phyloP scores from a whole-genome alignment of 2,113 vertebrate genomes.

The Microtus montanus region DNA sequence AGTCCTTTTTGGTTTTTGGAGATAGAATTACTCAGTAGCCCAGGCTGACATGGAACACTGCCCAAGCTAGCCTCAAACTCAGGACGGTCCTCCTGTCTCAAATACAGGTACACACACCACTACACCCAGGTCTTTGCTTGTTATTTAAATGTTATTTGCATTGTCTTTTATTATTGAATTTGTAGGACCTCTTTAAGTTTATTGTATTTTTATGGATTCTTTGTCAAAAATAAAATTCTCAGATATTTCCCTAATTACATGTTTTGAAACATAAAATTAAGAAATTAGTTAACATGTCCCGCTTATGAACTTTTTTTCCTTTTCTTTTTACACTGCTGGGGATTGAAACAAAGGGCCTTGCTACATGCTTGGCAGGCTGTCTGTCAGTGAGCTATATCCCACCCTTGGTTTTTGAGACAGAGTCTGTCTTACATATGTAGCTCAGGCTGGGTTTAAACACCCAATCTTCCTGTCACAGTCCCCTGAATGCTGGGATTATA shows the following conservation, averaged over 20 bases:
- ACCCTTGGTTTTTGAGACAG: not conserved
- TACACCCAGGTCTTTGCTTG: not conserved
- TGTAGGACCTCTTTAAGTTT: not conserved
- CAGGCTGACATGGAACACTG: not conserved
- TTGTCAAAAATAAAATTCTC: not conserved
- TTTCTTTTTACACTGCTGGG: not conserved
- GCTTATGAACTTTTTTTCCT: not conserved
- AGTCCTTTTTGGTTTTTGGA: not conserved
- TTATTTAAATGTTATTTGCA: not conserved
- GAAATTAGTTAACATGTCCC: not conserved
- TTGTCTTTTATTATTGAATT: not conserved
- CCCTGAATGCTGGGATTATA: not conserved
- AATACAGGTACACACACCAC: not conserved
- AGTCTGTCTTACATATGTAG: not conserved
- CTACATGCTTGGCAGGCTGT: not conserved
- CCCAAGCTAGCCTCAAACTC: not conserved
- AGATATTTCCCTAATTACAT: not conserved
- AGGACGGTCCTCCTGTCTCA: not conserved
- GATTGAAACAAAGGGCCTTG: constrained; percentile 75
- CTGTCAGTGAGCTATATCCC: not conserved
- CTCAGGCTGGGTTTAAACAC: not conserved
- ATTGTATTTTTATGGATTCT: not conserved
- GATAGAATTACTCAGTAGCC: not conserved
- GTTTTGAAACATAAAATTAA: not conserved
- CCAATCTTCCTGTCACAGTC: not conserved